A percentile compares a stretch with the other conserved stretches of the same genome.
These are phyloP conservation scores for Drosophila lacicola DNA, from an alignment of 2,888 invertebrate genomes.

Conservation along the genomic window DNA sequence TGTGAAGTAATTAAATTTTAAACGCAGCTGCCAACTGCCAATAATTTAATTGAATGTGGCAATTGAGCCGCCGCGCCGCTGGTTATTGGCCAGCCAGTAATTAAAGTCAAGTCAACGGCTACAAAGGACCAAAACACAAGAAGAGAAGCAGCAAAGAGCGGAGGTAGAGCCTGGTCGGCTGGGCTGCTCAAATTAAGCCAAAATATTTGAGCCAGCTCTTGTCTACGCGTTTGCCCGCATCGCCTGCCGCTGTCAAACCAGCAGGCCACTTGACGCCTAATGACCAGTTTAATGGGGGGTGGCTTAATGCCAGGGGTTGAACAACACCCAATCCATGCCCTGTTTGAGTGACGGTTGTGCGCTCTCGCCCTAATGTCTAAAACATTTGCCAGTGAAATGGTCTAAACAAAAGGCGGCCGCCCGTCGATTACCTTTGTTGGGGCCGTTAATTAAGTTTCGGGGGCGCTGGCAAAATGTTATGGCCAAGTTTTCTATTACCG, in stretches of 20 bases:
- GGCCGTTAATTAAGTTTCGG: constrained; percentile 75
- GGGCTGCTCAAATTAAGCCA: constrained; percentile 69
- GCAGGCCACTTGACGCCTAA: constrained; percentile 76
- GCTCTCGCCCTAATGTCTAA: constrained; percentile 62
- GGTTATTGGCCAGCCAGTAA: constrained; percentile 60
- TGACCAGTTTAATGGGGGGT: constrained; percentile 71
- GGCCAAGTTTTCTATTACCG: constrained; percentile 76
- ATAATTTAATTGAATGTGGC: constrained; percentile 70
- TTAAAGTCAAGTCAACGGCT: constrained; percentile 58
- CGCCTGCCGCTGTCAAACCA: constrained; percentile 50
- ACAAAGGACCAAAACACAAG: constrained; percentile 3
- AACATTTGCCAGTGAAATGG: constrained; percentile 72
- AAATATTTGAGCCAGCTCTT: constrained; percentile 61
- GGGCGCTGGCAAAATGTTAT: constrained; percentile 60
- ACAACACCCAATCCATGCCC: neutral
- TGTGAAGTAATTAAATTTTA: constrained; percentile 40
- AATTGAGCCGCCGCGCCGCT: constrained; percentile 42
- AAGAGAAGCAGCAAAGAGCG: neutral
- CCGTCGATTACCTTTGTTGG: constrained; percentile 66
- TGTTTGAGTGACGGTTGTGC: constrained; percentile 23
- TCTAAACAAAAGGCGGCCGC: constrained; percentile 55
- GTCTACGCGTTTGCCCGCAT: constrained; percentile 41
- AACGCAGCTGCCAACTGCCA: constrained; percentile 47
- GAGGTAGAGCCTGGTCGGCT: neutral
- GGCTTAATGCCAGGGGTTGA: constrained; percentile 11